These are phyloP conservation scores for Eriocheir sinensis DNA, from an alignment of 1,140 invertebrate species.

Conservation along the genomic window DNA sequence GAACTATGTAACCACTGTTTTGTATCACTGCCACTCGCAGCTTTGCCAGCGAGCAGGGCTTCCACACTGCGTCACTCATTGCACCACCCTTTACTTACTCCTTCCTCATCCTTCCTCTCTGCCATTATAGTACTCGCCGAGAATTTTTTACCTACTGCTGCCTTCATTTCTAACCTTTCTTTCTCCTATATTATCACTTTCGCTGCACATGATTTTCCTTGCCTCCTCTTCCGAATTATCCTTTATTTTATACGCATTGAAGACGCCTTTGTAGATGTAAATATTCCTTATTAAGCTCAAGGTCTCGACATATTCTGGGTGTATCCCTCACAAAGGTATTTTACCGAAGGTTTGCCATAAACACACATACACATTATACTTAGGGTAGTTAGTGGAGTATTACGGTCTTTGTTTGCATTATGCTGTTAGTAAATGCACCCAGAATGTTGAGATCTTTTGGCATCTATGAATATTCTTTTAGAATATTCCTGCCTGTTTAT, in stretches of 20 bases:
- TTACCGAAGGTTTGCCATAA: constrained; percentile 15
- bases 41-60: too few relatives aligned
- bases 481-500: neutral
- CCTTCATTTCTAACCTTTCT: neutral
- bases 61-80: neutral
- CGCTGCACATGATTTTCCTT: neutral
- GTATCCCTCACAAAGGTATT: neutral
- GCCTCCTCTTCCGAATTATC: neutral
- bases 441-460: constrained; percentile 7
- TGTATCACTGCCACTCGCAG: neutral
- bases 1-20: too few relatives aligned
- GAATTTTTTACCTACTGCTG: neutral
- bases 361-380: constrained; percentile 5
- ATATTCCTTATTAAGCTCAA: neutral
- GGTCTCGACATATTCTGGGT: neutral
- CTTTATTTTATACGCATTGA: neutral
- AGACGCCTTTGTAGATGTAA: constrained; percentile 10
- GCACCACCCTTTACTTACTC: neutral
- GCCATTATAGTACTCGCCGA: neutral
- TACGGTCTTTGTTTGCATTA: neutral
- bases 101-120: neutral
- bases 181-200: neutral
- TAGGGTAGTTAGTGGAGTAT: neutral
- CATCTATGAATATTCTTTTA: neutral
- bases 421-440: neutral